Conservation (phyloP, 1,140 invertebrate species). For the Protaetia brevitarsis region DNA sequence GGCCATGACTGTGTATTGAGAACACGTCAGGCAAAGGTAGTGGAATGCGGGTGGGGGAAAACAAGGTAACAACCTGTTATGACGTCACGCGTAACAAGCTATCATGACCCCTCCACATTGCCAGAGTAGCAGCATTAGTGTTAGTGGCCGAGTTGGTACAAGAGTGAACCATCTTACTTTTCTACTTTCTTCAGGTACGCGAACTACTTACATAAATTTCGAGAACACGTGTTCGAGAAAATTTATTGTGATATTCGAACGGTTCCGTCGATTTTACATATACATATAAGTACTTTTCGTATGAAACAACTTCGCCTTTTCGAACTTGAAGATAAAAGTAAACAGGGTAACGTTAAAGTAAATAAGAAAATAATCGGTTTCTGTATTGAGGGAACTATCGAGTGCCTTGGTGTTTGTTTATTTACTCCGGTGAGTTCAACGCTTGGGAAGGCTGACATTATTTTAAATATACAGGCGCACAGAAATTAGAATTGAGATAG, state of each 20-base stretch:
- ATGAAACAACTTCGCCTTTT: not conserved
- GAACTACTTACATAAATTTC: slow-evolving; percentile 29
- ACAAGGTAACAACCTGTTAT: slow-evolving; percentile 48
- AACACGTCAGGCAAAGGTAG: slow-evolving; percentile 42
- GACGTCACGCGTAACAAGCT: slow-evolving; percentile 40
- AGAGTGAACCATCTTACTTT: slow-evolving; percentile 22
- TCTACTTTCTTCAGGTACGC: slow-evolving; percentile 28
- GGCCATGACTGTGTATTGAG: slow-evolving; percentile 46
- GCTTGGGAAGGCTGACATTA: slow-evolving; percentile 28
- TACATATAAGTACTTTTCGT: no score
- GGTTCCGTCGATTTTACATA: no score
- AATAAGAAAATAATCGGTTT: not conserved
- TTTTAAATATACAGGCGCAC: not conserved
- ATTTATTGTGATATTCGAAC: no score
- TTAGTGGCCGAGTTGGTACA: slow-evolving; percentile 26
- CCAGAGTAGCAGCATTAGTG: slow-evolving; percentile 24
- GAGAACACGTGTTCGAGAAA: slow-evolving; percentile 18
- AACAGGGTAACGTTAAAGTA: not conserved
- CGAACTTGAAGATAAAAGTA: not conserved
- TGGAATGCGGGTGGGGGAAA: slow-evolving; percentile 37
- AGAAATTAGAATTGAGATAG: not conserved
- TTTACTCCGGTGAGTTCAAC: slow-evolving; percentile 30
- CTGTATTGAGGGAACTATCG: not conserved
- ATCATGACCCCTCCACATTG: slow-evolving; percentile 30
- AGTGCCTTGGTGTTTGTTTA: slow-evolving; percentile 15